Conservation (phyloP, 2,113 vertebrate species). For the Ceuthmochares aereus region DNA sequence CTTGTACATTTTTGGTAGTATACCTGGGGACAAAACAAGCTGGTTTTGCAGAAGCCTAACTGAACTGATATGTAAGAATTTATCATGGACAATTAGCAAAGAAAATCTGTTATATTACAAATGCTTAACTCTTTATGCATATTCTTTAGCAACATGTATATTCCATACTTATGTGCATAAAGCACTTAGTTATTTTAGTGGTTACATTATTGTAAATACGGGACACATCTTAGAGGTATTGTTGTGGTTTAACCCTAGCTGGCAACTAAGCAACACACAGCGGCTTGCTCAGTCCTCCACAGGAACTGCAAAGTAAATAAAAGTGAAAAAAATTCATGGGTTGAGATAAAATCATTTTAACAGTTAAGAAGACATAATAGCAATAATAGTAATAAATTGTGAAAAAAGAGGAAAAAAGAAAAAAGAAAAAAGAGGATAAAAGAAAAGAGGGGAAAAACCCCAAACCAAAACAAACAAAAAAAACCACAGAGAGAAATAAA, state of each 20-base stretch:
- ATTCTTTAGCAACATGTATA: neutral
- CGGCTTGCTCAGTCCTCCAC: rapidly evolving
- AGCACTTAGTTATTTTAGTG: neutral
- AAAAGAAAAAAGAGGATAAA: too few species aligned
- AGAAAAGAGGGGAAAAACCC: too few species aligned
- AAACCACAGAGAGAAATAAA: neutral
- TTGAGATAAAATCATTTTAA: neutral
- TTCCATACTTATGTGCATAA: rapidly evolving
- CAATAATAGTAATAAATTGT: neutral
- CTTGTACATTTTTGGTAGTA: neutral
- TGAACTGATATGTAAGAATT: neutral
- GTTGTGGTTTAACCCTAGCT: rapidly evolving
- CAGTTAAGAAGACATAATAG: neutral
- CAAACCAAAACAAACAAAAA: too few species aligned
- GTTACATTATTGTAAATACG: neutral
- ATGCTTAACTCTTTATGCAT: neutral
- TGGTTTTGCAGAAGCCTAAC: neutral
- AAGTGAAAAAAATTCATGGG: neutral
- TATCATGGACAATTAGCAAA: neutral
- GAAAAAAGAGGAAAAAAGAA: neutral
- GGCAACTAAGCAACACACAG: neutral
- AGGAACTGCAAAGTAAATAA: neutral
- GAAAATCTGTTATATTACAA: neutral
- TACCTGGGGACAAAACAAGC: rapidly evolving
- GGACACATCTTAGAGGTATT: neutral